phyloP scores from a whole-genome alignment of 2,113 vertebrate genomes.

The Porphyrio hochstetteri region DNA sequence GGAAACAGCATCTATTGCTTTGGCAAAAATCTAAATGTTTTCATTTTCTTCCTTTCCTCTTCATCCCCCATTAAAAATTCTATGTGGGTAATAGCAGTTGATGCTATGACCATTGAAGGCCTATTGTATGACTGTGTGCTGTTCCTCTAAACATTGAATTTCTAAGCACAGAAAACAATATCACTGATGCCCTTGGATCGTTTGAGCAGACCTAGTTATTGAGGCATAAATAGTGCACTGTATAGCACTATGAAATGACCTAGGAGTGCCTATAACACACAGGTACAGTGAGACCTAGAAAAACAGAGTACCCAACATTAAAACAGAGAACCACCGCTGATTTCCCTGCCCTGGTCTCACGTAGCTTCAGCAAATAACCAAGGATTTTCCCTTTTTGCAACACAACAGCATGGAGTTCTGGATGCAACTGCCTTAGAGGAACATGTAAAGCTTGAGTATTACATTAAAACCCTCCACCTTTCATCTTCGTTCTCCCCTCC shows the following conservation, averaged over 20 bases:
- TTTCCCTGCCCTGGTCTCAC: not conserved
- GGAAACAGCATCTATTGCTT: not conserved
- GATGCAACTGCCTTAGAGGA: not conserved
- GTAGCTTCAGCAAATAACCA: not conserved
- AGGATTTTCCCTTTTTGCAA: not conserved
- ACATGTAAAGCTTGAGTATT: not conserved
- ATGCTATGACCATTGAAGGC: not conserved
- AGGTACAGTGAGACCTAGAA: not conserved
- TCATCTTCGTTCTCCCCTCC: not conserved
- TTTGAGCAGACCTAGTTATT: constrained; percentile 12
- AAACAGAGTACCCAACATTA: not conserved
- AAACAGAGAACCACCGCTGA: not conserved
- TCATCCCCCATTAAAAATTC: not conserved
- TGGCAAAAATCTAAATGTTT: not conserved
- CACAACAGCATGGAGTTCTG: not conserved
- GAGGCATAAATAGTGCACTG: not conserved
- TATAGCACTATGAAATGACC: not conserved
- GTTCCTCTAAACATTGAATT: not conserved
- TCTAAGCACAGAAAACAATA: not conserved
- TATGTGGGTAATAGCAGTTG: not conserved
- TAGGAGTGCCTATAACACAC: not conserved
- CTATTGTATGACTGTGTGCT: not conserved
- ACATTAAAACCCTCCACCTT: not conserved
- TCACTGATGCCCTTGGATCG: not conserved
- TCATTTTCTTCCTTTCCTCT: not conserved